phyloP scores from a whole-genome alignment of 2,113 vertebrate genomes.

The Eidolon helvum region DNA sequence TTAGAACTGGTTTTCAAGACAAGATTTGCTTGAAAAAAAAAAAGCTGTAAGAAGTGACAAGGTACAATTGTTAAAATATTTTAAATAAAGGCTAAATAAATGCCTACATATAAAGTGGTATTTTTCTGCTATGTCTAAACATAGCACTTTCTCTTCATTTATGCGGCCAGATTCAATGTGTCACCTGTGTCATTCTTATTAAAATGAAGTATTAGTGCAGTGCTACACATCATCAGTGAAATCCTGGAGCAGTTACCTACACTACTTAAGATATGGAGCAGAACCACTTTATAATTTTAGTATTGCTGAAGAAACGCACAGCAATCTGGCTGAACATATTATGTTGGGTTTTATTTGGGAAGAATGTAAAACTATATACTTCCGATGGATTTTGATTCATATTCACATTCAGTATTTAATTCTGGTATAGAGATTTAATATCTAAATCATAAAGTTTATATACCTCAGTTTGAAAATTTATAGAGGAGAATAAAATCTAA shows the following conservation, averaged over 20 bases:
- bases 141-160: slow-evolving; percentile 32
- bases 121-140: slow-evolving; percentile 55
- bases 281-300: not conserved
- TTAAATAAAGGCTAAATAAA: slow-evolving; percentile 68
- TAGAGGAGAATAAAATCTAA: not conserved
- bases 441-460: not conserved
- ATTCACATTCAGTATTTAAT: not conserved
- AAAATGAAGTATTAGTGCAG: not conserved
- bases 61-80: slow-evolving; percentile 45
- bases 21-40: slow-evolving; percentile 40
- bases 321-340: not conserved
- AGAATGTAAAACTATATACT: not conserved
- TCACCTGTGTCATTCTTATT: not conserved
- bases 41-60: slow-evolving; percentile 61
- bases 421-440: not conserved
- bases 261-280: not conserved
- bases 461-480: not conserved
- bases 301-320: not conserved
- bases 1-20: slow-evolving; percentile 35
- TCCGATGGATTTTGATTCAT: not conserved
- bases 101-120: slow-evolving; percentile 27
- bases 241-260: not conserved
- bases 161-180: not conserved
- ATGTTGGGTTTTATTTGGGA: not conserved
- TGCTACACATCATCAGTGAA: not conserved